Percentiles rank a stretch among this genome's conserved stretches.
These are phyloP conservation scores for Loripinus fragilis DNA, from an alignment of 2,888 invertebrate genomes.

Conservation along the genomic window DNA sequence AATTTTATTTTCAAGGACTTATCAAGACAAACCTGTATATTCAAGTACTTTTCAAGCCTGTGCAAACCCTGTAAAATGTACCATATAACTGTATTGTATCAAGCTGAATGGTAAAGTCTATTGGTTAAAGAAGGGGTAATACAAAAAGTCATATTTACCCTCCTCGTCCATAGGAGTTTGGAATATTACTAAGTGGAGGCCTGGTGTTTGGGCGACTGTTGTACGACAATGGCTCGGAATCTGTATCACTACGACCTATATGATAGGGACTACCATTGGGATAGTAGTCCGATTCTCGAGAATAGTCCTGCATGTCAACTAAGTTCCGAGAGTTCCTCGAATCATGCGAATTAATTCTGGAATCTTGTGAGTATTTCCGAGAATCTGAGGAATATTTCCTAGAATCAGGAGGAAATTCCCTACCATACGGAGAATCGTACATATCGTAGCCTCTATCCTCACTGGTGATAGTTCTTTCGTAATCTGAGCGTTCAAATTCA, in stretches of 20 bases:
- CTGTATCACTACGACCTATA: constrained; percentile 81
- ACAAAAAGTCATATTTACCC: constrained; percentile 4
- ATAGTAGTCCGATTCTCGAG: constrained; percentile 65
- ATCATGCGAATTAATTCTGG: constrained; percentile 31
- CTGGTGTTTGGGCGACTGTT: constrained; percentile 90
- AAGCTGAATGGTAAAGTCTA: too few relatives aligned
- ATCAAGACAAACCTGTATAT: too few relatives aligned
- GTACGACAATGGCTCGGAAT: constrained; percentile 88
- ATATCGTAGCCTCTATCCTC: constrained; percentile 35
- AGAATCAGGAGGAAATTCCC: constrained; percentile 32
- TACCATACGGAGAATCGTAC: background rate
- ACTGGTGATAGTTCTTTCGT: constrained; percentile 54
- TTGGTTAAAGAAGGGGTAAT: too few relatives aligned
- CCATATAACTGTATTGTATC: too few relatives aligned
- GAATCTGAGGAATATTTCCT: constrained; percentile 49
- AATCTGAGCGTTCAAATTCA: constrained; percentile 56
- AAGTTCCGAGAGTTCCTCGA: constrained; percentile 1
- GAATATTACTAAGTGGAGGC: constrained; percentile 24
- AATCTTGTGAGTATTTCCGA: constrained; percentile 39
- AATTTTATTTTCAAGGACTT: too few relatives aligned
- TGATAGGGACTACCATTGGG: constrained; percentile 66
- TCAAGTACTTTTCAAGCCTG: too few relatives aligned
- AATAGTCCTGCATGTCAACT: constrained; percentile 35
- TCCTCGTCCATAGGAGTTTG: background rate
- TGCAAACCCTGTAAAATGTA: too few relatives aligned